A percentile compares a stretch with the other conserved stretches of the same genome.
These are phyloP conservation scores for Phylloscopus trochiloides DNA, from an alignment of 2,113 vertebrate species.

Conservation along the genomic window DNA sequence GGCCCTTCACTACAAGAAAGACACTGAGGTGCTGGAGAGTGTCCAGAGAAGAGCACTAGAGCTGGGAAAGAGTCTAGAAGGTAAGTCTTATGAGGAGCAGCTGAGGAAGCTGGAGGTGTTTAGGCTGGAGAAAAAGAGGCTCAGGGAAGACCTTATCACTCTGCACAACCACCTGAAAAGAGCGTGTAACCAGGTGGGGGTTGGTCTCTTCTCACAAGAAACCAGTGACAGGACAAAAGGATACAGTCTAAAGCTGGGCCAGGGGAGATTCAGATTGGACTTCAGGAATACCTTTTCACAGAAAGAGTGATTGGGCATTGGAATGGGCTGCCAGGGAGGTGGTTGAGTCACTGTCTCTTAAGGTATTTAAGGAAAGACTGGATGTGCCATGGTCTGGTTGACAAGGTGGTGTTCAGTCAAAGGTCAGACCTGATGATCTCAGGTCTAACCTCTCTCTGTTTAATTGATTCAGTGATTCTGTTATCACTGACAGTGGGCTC, in stretches of 20 bases:
- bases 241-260: too few species aligned
- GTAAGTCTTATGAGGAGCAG: neutral
- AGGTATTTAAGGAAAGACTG: neutral
- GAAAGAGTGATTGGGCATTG: too few species aligned
- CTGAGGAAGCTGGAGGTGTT: accelerated
- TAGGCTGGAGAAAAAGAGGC: neutral
- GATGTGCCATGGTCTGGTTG: neutral
- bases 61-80: neutral
- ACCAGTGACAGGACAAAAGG: neutral
- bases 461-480: neutral
- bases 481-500: neutral
- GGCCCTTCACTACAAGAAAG: too few species aligned
- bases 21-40: accelerated
- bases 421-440: neutral
- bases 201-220: accelerated
- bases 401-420: neutral
- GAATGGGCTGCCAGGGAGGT: neutral
- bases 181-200: accelerated
- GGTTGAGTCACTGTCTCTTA: too few species aligned
- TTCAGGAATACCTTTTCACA: neutral
- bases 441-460: neutral
- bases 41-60: neutral
- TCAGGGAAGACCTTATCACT: neutral
- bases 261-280: neutral
- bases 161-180: neutral